Percentiles rank a stretch among this genome's conserved stretches.
Conservation (phyloP, 1,140 invertebrate species). For the Sitodiplosis mosellana region DNA sequence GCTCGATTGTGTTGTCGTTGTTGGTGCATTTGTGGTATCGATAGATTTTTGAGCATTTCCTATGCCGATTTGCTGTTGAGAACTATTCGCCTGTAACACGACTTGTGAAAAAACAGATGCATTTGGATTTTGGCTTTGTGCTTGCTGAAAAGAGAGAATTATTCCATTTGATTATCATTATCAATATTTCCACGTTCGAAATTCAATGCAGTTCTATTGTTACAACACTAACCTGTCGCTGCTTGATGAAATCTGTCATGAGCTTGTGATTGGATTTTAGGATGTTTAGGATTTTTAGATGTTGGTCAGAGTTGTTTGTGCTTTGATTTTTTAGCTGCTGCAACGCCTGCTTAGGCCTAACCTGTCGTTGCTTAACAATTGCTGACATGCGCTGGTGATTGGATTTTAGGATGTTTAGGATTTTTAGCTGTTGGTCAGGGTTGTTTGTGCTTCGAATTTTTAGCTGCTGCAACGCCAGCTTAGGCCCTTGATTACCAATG, state of each 20-base stretch:
- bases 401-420: conserved; percentile 79
- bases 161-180: too few relatives aligned
- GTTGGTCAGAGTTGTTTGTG: conserved; percentile 60
- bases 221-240: conserved; percentile 41
- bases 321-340: conserved; percentile 72
- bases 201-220: too few relatives aligned
- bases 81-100: conserved; percentile 29
- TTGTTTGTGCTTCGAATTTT: conserved; percentile 56
- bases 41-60: too few relatives aligned
- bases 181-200: too few relatives aligned
- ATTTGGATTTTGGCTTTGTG: conserved; percentile 17
- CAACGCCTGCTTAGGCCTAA: too few relatives aligned
- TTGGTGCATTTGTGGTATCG: too few relatives aligned
- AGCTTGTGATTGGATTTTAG: conserved; percentile 87
- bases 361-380: conserved; percentile 84
- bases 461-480: conserved; percentile 73
- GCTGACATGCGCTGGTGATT: conserved; percentile 94
- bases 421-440: conserved; percentile 82
- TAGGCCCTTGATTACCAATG: conserved; percentile 32
- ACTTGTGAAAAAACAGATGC: too few relatives aligned
- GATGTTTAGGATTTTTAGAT: conserved; percentile 80
- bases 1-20: too few relatives aligned
- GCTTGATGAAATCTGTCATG: conserved; percentile 93
- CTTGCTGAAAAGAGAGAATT: neutral
- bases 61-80: conserved; percentile 29